These are phyloP conservation scores for Pseudomyrmex sp. DNA, from an alignment of 1,140 invertebrate genomes.

Conservation along the genomic window DNA sequence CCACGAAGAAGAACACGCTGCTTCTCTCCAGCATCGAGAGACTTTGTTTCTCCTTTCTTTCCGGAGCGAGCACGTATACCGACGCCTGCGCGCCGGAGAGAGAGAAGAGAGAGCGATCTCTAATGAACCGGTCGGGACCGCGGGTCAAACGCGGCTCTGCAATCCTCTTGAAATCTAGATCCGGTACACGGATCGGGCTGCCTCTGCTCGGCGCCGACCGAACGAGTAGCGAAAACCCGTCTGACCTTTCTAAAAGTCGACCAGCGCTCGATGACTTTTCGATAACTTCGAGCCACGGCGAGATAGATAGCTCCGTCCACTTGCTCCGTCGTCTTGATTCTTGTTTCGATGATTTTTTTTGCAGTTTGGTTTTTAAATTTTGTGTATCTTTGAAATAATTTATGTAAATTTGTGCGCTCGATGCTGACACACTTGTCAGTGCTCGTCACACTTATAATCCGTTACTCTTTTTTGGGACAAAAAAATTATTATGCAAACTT, in stretches of 20 bases:
- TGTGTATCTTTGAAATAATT: neutral
- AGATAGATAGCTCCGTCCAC: neutral
- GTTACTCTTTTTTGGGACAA: too few species aligned
- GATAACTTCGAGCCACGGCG: constrained; percentile 35
- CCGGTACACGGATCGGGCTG: constrained; percentile 46
- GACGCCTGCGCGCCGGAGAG: constrained; percentile 23
- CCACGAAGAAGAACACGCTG: neutral
- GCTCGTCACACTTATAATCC: too few species aligned
- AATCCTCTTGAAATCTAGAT: constrained; percentile 81
- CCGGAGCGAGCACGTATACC: neutral
- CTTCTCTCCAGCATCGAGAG: constrained; percentile 38
- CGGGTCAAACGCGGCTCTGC: constrained; percentile 77
- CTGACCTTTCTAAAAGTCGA: constrained; percentile 80
- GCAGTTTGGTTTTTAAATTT: too few species aligned
- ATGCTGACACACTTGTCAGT: too few species aligned
- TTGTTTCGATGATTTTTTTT: neutral
- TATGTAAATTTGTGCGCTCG: neutral
- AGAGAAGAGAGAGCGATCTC: constrained; percentile 64
- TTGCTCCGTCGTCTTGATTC: neutral
- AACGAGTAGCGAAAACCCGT: constrained; percentile 80
- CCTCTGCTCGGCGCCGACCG: constrained; percentile 53
- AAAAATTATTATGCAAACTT: neutral
- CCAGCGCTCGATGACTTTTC: constrained; percentile 71
- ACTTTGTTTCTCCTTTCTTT: constrained; percentile 76
- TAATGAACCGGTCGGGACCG: constrained; percentile 80